phyloP scores from a whole-genome alignment of 2,888 invertebrate species.

The Hirtodrosophila histrioides region DNA sequence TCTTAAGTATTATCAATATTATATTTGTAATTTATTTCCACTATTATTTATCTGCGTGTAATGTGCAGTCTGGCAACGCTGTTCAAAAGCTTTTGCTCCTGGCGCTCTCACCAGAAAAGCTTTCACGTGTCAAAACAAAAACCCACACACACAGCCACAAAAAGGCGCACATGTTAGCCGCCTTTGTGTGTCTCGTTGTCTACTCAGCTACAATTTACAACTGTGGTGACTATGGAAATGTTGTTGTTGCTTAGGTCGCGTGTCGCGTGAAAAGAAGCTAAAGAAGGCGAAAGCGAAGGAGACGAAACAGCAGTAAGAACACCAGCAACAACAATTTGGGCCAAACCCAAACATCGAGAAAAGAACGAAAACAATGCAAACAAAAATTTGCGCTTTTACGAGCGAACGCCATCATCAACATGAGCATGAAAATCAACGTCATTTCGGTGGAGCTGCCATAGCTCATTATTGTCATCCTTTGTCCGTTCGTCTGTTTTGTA shows the following conservation, averaged over 20 bases:
- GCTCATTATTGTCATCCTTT: slow-evolving; percentile 47
- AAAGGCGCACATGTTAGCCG: slow-evolving; percentile 60
- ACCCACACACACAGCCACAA: slow-evolving; percentile 24
- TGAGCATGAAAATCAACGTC: slow-evolving; percentile 29
- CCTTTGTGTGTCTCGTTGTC: slow-evolving; percentile 33
- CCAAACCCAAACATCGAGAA: slow-evolving; percentile 31
- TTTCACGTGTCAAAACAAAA: slow-evolving; percentile 69
- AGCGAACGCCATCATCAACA: slow-evolving; percentile 50
- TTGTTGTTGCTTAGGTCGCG: slow-evolving; percentile 32
- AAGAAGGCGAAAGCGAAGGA: slow-evolving; percentile 25
- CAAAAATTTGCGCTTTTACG: slow-evolving; percentile 76
- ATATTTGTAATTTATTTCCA: background rate
- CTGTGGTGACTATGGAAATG: slow-evolving; percentile 66
- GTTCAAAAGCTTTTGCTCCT: slow-evolving; percentile 26
- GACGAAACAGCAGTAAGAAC: background rate
- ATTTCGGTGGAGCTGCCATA: slow-evolving; percentile 35
- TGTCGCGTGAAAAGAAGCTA: slow-evolving; percentile 44
- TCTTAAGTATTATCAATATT: background rate
- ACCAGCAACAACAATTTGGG: slow-evolving; percentile 10
- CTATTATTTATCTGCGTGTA: background rate
- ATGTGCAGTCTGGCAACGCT: slow-evolving; percentile 35
- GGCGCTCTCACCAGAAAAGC: slow-evolving; percentile 40
- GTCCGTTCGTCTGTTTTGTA: background rate
- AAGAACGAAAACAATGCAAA: slow-evolving; percentile 69
- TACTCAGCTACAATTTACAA: slow-evolving; percentile 62